Conservation (phyloP, 1,140 invertebrate species). For the Sminthurides bifidus region DNA sequence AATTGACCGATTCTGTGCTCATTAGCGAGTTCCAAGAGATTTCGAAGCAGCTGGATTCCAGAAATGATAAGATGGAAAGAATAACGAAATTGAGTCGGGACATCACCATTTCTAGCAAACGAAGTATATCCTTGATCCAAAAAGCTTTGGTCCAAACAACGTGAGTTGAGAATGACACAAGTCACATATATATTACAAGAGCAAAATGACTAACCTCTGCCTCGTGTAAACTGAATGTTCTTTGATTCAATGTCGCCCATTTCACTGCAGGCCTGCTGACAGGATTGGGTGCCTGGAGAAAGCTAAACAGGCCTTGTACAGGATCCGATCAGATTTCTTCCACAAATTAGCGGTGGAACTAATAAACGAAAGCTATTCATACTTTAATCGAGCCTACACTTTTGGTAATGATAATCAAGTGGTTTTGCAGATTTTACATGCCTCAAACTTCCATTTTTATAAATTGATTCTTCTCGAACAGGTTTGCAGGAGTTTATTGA, state of each 20-base stretch:
- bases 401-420: conserved; percentile 13
- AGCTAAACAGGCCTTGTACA: not conserved
- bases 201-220: too few species aligned
- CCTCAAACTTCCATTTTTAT: too few species aligned
- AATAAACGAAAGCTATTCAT: conserved; percentile 54
- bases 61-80: conserved; percentile 72
- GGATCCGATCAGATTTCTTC: conserved; percentile 43
- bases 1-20: too few species aligned
- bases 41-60: conserved; percentile 56
- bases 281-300: not conserved
- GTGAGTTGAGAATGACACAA: conserved; percentile 37
- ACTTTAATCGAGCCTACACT: conserved; percentile 61
- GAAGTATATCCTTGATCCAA: conserved; percentile 77
- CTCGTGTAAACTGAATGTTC: not conserved
- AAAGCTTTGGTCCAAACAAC: conserved; percentile 44
- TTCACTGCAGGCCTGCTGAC: not conserved
- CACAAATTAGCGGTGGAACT: conserved; percentile 59
- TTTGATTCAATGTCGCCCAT: not conserved
- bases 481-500: conserved; percentile 82
- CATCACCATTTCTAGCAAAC: conserved; percentile 83
- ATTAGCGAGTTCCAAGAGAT: conserved; percentile 59
- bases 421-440: too few species aligned
- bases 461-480: conserved; percentile 30
- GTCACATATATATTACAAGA: too few species aligned
- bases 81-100: conserved; percentile 73